Percentiles rank a stretch among this genome's conserved stretches.
phyloP scores from a whole-genome alignment of 2,797 vertebrate genomes.

The Picus viridis region DNA sequence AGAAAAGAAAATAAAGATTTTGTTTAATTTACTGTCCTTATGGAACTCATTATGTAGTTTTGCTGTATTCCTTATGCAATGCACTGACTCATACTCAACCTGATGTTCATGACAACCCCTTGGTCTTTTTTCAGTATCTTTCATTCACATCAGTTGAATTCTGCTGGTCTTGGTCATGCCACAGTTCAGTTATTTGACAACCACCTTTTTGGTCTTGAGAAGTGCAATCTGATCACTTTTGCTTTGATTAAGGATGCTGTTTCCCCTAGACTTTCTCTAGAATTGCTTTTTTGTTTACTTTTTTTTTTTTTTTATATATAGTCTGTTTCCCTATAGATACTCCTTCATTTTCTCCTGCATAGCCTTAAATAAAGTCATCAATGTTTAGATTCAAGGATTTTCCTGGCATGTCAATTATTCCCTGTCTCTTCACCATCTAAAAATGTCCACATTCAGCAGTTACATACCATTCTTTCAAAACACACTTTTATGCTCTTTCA shows the following conservation, averaged over 20 bases:
- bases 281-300: no score
- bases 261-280: neutral
- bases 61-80: neutral
- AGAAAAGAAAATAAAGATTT: neutral
- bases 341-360: neutral
- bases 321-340: neutral
- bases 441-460: neutral
- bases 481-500: neutral
- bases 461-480: rapidly evolving
- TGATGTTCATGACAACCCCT: rapidly evolving
- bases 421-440: neutral
- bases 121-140: neutral
- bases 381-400: neutral
- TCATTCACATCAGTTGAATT: neutral
- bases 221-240: neutral
- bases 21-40: neutral
- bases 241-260: rapidly evolving
- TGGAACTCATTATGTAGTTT: neutral
- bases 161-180: neutral
- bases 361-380: neutral
- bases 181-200: neutral
- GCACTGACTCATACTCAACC: neutral
- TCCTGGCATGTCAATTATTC: neutral
- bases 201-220: neutral
- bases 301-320: neutral